These are phyloP conservation scores for Channallabes apus DNA, from an alignment of 2,797 vertebrate genomes.

Conservation along the genomic window DNA sequence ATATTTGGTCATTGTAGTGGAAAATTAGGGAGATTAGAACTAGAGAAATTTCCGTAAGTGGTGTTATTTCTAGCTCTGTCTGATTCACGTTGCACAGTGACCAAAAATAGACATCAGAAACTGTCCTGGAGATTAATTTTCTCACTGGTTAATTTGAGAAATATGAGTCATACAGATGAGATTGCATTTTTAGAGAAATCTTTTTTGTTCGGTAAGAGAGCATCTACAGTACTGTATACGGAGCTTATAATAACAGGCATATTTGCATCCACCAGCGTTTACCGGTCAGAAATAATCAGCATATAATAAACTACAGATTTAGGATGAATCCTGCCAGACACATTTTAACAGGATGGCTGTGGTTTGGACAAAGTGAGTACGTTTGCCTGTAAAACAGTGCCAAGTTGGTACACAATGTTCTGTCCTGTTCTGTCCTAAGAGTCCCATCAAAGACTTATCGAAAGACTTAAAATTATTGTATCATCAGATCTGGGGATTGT, in stretches of 20 bases:
- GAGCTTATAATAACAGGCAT: neutral
- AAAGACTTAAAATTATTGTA: neutral
- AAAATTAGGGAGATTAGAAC: neutral
- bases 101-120: constrained; percentile 7
- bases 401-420: neutral
- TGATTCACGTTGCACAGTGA: neutral
- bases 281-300: neutral
- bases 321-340: neutral
- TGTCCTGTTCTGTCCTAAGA: neutral
- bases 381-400: neutral
- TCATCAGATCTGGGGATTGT: neutral
- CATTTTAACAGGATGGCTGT: neutral
- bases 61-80: constrained; percentile 12
- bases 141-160: constrained; percentile 2
- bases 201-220: neutral
- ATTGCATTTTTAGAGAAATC: constrained; percentile 11
- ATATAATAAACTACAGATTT: neutral
- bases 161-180: constrained; percentile 13
- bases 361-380: neutral
- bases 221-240: too few relatives aligned
- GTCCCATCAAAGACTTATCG: neutral
- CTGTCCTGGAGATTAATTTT: constrained; percentile 18
- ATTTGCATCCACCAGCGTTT: neutral
- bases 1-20: neutral
- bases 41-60: neutral